Conservation (phyloP, 2,113 vertebrate species). For the Megaleporinus macrocephalus region DNA sequence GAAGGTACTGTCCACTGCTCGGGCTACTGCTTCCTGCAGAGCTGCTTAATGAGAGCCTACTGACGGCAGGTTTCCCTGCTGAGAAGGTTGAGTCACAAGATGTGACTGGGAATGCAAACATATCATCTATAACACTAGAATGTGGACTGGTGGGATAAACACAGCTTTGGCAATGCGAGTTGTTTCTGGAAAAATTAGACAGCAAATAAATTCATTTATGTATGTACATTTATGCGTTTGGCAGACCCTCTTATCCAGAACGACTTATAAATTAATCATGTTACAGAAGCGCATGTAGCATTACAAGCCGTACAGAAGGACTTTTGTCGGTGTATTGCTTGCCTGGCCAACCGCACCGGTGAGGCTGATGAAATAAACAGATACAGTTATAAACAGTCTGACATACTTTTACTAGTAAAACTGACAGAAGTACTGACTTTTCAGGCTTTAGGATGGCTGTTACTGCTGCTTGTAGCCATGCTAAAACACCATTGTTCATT, state of each 20-base stretch:
- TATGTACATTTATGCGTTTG: too few relatives aligned
- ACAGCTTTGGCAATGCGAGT: background rate
- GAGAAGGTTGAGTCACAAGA: conserved; percentile 22
- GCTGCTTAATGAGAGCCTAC: conserved; percentile 11
- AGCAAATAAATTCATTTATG: background rate
- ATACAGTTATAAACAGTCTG: background rate
- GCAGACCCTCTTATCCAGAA: too few relatives aligned
- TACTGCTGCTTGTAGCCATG: background rate
- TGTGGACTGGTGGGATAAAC: background rate
- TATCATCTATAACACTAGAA: conserved; percentile 24
- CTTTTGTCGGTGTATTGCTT: too few relatives aligned
- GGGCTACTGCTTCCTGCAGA: background rate
- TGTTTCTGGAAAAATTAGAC: background rate
- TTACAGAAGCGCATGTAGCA: too few relatives aligned
- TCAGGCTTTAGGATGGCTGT: background rate
- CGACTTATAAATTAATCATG: too few relatives aligned
- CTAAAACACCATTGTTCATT: background rate
- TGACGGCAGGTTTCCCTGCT: conserved; percentile 17
- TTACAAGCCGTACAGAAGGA: too few relatives aligned
- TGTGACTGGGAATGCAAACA: conserved; percentile 19
- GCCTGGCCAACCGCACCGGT: too few relatives aligned
- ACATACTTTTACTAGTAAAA: background rate
- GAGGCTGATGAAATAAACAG: too few relatives aligned
- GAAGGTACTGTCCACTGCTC: background rate
- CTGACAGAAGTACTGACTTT: background rate